These are phyloP conservation scores for Chloropsis hardwickii DNA, from an alignment of 2,113 vertebrate genomes.

Conservation along the genomic window DNA sequence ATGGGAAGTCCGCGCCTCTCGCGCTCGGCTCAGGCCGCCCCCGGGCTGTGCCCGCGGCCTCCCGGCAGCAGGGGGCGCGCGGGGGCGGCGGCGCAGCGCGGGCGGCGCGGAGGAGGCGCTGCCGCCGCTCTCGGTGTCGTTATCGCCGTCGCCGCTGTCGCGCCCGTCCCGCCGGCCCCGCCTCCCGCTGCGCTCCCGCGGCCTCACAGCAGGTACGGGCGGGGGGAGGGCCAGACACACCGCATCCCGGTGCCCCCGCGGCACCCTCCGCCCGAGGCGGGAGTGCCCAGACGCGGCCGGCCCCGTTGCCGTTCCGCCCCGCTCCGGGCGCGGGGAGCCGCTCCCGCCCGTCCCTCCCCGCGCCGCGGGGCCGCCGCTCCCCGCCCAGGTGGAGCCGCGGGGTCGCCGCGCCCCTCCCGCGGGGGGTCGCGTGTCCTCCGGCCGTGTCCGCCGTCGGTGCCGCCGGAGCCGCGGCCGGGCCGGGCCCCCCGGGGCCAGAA, in stretches of 20 bases:
- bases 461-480: background rate
- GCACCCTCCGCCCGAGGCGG: background rate
- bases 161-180: background rate
- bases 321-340: background rate
- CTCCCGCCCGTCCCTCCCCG: background rate
- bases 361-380: background rate
- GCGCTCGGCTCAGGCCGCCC: too few relatives aligned
- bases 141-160: background rate
- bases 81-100: background rate
- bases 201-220: background rate
- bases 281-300: background rate
- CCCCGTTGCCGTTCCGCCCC: background rate
- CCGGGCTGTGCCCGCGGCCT: background rate
- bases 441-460: background rate
- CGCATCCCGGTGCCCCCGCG: background rate
- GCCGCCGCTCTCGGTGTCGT: background rate
- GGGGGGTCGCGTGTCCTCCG: background rate
- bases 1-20: background rate
- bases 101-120: background rate
- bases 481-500: background rate
- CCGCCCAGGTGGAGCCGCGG: background rate
- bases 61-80: conserved; percentile 64
- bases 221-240: background rate
- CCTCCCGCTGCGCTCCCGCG: background rate
- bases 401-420: background rate